Evolutionary conservation across 2,888 invertebrate species (phyloP).

Genomic region (Drosophila bunnanda): DNA sequence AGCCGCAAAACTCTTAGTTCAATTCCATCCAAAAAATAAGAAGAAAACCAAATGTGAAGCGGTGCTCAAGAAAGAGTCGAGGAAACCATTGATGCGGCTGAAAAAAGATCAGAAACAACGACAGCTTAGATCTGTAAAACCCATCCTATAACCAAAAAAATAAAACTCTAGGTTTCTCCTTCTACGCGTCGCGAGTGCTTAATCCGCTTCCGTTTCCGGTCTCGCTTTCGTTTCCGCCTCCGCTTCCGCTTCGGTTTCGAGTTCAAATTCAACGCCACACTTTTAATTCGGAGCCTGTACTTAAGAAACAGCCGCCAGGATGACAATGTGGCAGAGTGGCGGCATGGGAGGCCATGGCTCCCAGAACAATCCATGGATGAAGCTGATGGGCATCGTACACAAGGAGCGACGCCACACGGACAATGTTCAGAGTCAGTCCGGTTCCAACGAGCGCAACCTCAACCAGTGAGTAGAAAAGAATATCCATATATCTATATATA

Average conservation of each 20-base stretch:
- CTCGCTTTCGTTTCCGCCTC: constrained; percentile 4
- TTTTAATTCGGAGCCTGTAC: constrained; percentile 9
- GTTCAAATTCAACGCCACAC: constrained; percentile 23
- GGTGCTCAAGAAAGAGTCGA: background rate
- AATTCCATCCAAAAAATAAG: constrained; percentile 68
- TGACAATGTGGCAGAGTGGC: constrained; percentile 92
- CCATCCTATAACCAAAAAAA: background rate
- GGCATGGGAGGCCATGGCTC: constrained; percentile 91
- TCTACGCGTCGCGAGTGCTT: constrained; percentile 22
- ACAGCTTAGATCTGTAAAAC: constrained; percentile 15
- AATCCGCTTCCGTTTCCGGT: constrained; percentile 3
- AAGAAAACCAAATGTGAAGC: constrained; percentile 22
- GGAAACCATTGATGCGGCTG: constrained; percentile 24
- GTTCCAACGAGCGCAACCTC: constrained; percentile 88
- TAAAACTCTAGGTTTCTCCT: constrained; percentile 19
- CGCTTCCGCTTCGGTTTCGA: constrained; percentile 8
- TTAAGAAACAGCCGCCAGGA: constrained; percentile 78
- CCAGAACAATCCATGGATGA: constrained; percentile 93
- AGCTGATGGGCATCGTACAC: constrained; percentile 92
- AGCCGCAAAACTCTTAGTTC: constrained; percentile 57
- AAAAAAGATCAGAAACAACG: constrained; percentile 2
- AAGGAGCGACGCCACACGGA: constrained; percentile 90
- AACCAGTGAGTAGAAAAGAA: constrained; percentile 88
- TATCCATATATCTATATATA: background rate
- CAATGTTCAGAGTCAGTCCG: constrained; percentile 86